Base-by-base conservation (phyloP, 2,888 invertebrate species). In the Ptychoptera contaminata region DNA sequence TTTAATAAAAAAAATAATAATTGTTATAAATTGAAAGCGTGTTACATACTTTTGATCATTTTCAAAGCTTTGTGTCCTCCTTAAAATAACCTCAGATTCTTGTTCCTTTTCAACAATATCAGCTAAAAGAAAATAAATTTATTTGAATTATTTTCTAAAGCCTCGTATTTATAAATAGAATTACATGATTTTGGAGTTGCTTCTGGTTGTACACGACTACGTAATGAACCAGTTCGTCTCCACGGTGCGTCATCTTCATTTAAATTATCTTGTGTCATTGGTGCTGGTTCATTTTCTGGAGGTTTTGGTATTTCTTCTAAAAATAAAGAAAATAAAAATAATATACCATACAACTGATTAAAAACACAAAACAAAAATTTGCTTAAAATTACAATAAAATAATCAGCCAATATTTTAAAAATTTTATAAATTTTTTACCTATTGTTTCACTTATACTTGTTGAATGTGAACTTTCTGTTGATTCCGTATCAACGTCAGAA, bases 41-140 rank as follows among this genome's bases (percentile, higher is more conserved):
- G 5, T 32, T 49, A 81, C 84, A 77, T 70, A 88, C 88, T 82
- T 82, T 69, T 84, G 82, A 63, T 88, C 87, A 57, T 82, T 82
- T 65, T 87, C 86, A 62, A 86, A 86, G 68, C 87, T 88, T 62
- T 85, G 84, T 39, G 86, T 83, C 62, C 87, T 74, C 62, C 86
- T 73, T 48, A 88, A 69, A 51, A 81, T 74, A 50, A 81, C 77
- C 61, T 82, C 82, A 45, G 57, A 50, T 52, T 55, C 58, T 53
- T 58, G 57, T 58, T 65, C 66, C 65, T 70, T 70, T 59, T 73
- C 75, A 67, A 69, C 71, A 56, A 74, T 72, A 59, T 69, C 72
- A 70, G 63, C 43, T 63, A 65, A 48, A 48, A 44, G 46, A 29
- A 42, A 29, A 43, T 36, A 32, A 42, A 32, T 46, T 15, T 11